Base-by-base conservation (phyloP, 1,140 invertebrate species). In the Drosophila sproati region DNA sequence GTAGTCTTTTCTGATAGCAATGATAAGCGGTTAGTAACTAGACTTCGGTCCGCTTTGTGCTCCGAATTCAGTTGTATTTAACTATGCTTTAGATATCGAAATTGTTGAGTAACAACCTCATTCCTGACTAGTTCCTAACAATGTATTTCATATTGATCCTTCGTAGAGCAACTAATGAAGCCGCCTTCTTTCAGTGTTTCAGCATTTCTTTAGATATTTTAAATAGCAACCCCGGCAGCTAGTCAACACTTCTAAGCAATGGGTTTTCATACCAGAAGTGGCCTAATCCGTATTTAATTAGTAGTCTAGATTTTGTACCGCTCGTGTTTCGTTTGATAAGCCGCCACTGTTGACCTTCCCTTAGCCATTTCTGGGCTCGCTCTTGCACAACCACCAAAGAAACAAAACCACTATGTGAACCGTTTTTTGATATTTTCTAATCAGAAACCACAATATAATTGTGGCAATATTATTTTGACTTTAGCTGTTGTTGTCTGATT, bases 401-500 rank as follows among this genome's bases (percentile, higher is more conserved):
- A 47, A 57, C 56, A 48, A 71, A 67, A 37, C 74, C 66, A 62
- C 68, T 56, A 66, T 57, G 61, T 20, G 70, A 82, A 70, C 66
- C 45, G 12, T 51, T 73, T 41, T n/a, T 41, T 20, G 1, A 20
- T 20, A 1, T 41, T 41, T 62, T 77, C 81, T 77, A 83, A 83
- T 80, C 80, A 63, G 39, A 64, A 64, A 73, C 80, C 80, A 47
- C 80, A 83, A 73, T 83, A 83, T 76, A 83, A 83, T 83, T 83
- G 80, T 77, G 7, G 78, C 66, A 64, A 56, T 71, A 74, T 73
- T 55, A 41, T 48, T 41, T 48, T 39, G 45, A 66, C 55, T 61
- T 28, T 37, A 29, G 63, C 32, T 34, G 31, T 29, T 4, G 41
- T 61, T 78, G 80, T 80, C 80, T 72, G 74, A 61, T 74, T 72